Evolutionary conservation across 2,797 vertebrate species (phyloP).

Genomic region (Thalassophryne amazonica): DNA sequence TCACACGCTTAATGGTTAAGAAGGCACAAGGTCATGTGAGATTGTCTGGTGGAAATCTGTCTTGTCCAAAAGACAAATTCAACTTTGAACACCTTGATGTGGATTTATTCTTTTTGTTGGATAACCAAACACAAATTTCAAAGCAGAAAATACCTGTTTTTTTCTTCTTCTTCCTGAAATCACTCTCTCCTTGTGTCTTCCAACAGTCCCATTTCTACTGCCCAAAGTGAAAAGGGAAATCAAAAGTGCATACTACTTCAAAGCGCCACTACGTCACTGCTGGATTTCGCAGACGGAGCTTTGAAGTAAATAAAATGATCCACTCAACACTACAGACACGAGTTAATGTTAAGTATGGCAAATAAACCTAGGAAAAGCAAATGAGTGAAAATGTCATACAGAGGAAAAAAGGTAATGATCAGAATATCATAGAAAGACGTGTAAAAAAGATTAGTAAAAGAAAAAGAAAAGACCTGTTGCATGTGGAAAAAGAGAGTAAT

Average conservation of each 20-base stretch:
- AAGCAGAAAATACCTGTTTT: conserved; percentile 46
- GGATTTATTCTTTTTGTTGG: conserved; percentile 48
- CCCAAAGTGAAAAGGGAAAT: conserved; percentile 62
- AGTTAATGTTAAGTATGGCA: conserved; percentile 35
- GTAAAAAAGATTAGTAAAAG: conserved; percentile 39
- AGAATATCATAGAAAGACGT: conserved; percentile 41
- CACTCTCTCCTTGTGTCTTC: conserved; percentile 74
- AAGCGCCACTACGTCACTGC: conserved; percentile 54
- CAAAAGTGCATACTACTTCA: conserved; percentile 71
- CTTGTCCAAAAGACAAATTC: conserved; percentile 38
- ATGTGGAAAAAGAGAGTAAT: conserved; percentile 63
- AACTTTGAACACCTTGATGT: conserved; percentile 29
- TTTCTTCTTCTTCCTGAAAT: conserved; percentile 40
- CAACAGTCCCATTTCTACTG: conserved; percentile 59
- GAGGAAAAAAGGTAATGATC: conserved; percentile 25
- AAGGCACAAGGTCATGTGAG: conserved; percentile 76
- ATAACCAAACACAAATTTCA: conserved; percentile 52
- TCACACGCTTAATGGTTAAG: conserved; percentile 70
- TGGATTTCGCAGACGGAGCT: conserved; percentile 59
- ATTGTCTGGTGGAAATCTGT: conserved; percentile 28
- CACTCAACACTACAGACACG: conserved; percentile 43
- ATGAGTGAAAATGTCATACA: conserved; percentile 45
- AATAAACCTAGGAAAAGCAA: conserved; percentile 44
- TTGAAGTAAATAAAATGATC: conserved; percentile 73
- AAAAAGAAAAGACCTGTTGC: conserved; percentile 34